A percentile compares a stretch with the other conserved stretches of the same genome.
phyloP scores from a whole-genome alignment of 1,140 invertebrate genomes.

The Ctenoplectra terminalis region DNA sequence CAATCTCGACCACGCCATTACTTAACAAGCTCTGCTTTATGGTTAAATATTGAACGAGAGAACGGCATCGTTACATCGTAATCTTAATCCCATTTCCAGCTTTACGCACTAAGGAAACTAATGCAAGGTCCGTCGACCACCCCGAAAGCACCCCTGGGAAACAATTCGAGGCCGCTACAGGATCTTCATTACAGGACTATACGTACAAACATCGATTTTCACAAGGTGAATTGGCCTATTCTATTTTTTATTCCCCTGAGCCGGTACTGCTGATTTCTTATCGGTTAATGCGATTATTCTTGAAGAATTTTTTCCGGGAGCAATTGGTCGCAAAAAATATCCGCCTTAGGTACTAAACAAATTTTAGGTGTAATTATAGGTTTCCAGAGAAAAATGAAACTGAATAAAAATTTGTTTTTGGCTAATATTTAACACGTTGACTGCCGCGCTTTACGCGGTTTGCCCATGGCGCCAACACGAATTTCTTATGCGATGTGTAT shows the following conservation, averaged over 20 bases:
- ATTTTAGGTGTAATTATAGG: no score
- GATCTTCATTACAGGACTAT: constrained; percentile 95
- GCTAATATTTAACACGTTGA: no score
- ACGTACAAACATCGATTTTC: constrained; percentile 98
- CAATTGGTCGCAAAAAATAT: no score
- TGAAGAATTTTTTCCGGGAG: no score
- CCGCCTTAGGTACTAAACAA: no score
- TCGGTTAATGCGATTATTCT: neutral
- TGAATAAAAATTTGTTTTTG: no score
- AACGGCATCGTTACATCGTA: constrained; percentile 41
- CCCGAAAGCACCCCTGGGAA: constrained; percentile 95
- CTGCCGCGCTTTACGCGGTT: no score
- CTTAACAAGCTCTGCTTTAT: constrained; percentile 43
- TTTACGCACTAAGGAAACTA: constrained; percentile 92
- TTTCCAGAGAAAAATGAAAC: no score
- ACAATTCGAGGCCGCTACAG: constrained; percentile 96
- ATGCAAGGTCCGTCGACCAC: constrained; percentile 93
- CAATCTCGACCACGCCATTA: constrained; percentile 7
- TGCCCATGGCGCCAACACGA: no score
- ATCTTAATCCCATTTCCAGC: constrained; percentile 83
- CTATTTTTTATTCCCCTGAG: neutral
- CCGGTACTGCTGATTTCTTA: constrained; percentile 3
- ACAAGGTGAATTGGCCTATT: constrained; percentile 84
- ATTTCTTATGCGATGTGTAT: no score
- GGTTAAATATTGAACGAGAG: constrained; percentile 51